These are phyloP conservation scores for Trachelipus rathkii DNA, from an alignment of 1,140 invertebrate species.

Conservation along the genomic window DNA sequence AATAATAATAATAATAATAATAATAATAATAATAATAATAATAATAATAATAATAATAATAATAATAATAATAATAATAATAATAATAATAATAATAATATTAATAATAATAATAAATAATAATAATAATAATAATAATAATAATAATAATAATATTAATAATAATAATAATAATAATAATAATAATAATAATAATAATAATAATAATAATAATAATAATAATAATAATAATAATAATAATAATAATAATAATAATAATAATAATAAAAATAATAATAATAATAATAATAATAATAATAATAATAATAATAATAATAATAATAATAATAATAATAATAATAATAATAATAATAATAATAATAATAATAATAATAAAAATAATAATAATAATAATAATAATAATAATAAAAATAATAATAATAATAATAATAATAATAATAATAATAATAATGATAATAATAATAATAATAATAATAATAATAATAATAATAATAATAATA, in stretches of 20 bases:
- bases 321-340: constrained; percentile 15
- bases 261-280: too few relatives aligned
- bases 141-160: constrained; percentile 13
- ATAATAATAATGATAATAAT: constrained; percentile 10
- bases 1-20: too few relatives aligned
- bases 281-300: too few relatives aligned
- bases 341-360: constrained; percentile 16
- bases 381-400: constrained; percentile 17
- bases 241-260: too few relatives aligned
- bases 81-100: constrained; percentile 18
- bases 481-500: too few relatives aligned
- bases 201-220: background rate
- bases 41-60: background rate
- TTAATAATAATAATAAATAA: constrained; percentile 5
- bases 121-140: constrained; percentile 18
- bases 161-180: constrained; percentile 18
- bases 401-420: constrained; percentile 15
- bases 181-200: constrained; percentile 18
- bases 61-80: background rate
- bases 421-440: constrained; percentile 18
- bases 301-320: constrained; percentile 4
- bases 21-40: too few relatives aligned
- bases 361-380: constrained; percentile 11
- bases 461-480: too few relatives aligned
- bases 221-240: too few relatives aligned